A percentile compares a stretch with the other conserved stretches of the same genome.
Conservation (phyloP, 2,888 invertebrate species). For the Erebia epiphron region DNA sequence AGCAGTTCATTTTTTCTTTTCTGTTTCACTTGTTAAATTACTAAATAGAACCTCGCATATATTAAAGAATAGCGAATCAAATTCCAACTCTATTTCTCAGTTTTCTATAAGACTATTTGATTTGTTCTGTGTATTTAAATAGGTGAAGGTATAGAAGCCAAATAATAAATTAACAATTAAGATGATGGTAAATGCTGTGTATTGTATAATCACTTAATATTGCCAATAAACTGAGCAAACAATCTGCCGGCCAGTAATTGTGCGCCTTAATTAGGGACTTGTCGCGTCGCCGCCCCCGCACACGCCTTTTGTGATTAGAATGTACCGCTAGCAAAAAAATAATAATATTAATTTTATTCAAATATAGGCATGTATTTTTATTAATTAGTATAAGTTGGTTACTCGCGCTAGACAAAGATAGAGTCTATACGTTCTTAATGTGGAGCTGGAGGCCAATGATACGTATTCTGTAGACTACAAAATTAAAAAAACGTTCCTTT, state of each 20-base stretch:
- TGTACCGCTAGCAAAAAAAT: slow-evolving; percentile 48
- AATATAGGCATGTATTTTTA: neutral
- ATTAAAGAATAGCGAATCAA: no score
- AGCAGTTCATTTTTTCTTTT: no score
- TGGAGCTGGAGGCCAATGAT: no score
- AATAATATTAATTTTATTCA: neutral
- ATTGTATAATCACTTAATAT: slow-evolving; percentile 26
- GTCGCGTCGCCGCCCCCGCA: slow-evolving; percentile 69
- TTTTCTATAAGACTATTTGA: no score
- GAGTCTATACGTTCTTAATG: no score
- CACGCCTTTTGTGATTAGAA: slow-evolving; percentile 39
- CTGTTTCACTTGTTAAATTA: no score
- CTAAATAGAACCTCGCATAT: no score
- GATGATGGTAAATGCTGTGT: slow-evolving; percentile 3
- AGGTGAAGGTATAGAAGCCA: neutral
- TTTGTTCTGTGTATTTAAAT: neutral
- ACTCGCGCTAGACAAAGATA: neutral
- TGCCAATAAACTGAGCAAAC: slow-evolving; percentile 26
- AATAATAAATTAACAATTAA: slow-evolving; percentile 17
- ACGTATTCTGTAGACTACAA: no score
- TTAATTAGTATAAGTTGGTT: neutral
- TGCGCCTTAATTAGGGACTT: slow-evolving; percentile 69
- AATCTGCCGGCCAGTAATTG: slow-evolving; percentile 57
- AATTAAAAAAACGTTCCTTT: no score
- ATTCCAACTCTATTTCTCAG: no score